A percentile compares a stretch with the other conserved stretches of the same genome.
phyloP scores from a whole-genome alignment of 2,888 invertebrate genomes.

The Taphrorychus bicolor region DNA sequence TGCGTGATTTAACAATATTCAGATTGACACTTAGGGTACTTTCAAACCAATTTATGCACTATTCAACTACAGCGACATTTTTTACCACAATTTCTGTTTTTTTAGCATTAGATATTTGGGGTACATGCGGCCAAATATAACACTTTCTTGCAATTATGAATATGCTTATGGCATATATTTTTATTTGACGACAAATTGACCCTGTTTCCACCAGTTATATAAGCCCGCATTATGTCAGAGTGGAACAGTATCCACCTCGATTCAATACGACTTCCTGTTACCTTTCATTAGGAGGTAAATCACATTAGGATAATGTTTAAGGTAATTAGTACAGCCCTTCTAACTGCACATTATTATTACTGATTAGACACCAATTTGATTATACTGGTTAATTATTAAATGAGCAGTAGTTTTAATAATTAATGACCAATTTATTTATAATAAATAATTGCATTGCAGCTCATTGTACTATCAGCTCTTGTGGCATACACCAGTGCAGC shows the following conservation, averaged over 20 bases:
- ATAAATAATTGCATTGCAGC: too few relatives aligned
- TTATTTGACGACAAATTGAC: background rate
- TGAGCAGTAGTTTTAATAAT: background rate
- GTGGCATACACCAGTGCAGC: constrained; percentile 22
- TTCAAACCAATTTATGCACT: background rate
- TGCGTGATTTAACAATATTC: background rate
- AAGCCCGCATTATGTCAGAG: constrained; percentile 8
- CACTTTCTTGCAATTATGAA: constrained; percentile 22
- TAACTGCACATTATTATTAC: background rate
- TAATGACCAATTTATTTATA: background rate
- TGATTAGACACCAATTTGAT: too few relatives aligned
- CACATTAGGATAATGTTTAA: background rate
- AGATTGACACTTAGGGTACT: background rate
- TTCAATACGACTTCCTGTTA: background rate
- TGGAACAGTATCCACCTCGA: constrained; percentile 10
- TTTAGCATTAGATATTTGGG: constrained; percentile 1
- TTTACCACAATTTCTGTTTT: constrained; percentile 6
- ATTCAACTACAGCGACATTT: background rate
- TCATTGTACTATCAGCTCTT: constrained; percentile 18
- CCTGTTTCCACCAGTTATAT: constrained; percentile 15
- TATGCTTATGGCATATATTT: constrained; percentile 10
- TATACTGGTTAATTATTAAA: background rate
- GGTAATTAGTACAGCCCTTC: background rate
- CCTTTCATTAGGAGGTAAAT: background rate
- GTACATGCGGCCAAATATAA: background rate